Conservation (phyloP, 2,888 invertebrate genomes). For the Philhelius pedissequus region DNA sequence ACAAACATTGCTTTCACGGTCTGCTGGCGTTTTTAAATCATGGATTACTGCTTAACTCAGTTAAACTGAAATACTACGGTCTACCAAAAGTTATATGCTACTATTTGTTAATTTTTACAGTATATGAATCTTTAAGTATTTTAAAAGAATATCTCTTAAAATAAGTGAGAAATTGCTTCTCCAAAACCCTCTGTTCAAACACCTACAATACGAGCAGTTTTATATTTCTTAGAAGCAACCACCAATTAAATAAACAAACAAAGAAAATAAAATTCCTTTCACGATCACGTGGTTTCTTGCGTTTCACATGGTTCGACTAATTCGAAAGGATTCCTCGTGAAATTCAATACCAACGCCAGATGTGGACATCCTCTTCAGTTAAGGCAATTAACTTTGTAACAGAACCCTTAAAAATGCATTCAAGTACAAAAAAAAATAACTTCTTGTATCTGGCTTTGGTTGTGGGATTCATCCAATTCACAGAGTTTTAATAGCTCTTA, state of each 20-base stretch:
- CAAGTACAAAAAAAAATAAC: constrained; percentile 2
- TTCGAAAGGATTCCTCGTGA: constrained; percentile 25
- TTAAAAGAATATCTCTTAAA: no score
- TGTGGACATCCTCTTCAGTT: constrained; percentile 53
- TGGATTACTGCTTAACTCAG: no score
- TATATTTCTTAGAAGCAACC: background rate
- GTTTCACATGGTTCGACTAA: background rate
- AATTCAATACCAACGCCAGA: constrained; percentile 47
- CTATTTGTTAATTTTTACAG: no score
- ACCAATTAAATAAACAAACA: background rate
- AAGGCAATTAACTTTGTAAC: constrained; percentile 37
- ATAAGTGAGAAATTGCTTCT: no score
- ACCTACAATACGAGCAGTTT: no score
- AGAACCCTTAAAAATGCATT: constrained; percentile 35
- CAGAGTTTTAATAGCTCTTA: constrained; percentile 33
- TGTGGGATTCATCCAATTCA: background rate
- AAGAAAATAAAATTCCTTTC: background rate
- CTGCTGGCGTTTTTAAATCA: no score
- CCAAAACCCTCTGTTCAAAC: no score
- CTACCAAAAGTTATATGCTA: no score
- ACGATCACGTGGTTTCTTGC: background rate
- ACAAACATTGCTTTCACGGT: no score
- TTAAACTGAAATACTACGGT: no score
- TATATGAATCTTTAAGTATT: no score
- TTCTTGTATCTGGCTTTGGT: background rate